Base-by-base conservation (phyloP, 2,113 vertebrate species). In the Toxotes jaculatrix region DNA sequence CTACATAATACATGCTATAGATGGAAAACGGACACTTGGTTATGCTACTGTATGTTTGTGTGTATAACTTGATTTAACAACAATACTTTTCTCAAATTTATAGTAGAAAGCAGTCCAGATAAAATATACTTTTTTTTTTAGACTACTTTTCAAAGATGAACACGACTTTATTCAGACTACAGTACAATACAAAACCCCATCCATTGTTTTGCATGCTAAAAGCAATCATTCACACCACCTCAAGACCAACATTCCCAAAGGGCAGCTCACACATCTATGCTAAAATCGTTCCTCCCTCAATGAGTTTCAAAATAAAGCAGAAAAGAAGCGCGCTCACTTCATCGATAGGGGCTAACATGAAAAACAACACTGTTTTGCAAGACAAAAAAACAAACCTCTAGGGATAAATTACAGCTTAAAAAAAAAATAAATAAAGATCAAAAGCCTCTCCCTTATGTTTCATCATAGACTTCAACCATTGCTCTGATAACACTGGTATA, bases 211-310 rank as follows among this genome's bases (percentile, higher is more conserved):
- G 23, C 38, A 66, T 8, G 12, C 17, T 27, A 2, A 49, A 51
- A 78, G 32, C 43, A 51, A 78, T 32, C 31, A 61, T 53, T n/a
- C 59, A 16, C 74, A 55, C 51, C 62, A 38, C 13, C 10, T 36
- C 7, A 31, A 31, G 34, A 9, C 10, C 60, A 53, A 10, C n/a
- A 31, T 14, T 42, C 55, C 42, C 65, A 61, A 42, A n/a, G 27
- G 34, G 36, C 14, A 65, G 64, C 40, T 47, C 27, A 17, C 53
- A 36, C 2, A 5, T 49, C 74, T 43, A 34, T 27, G 9, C 34
- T 7, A 16, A 13, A 56, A 65, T 43, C 6, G 49, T 49, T 69
- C n/a, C 56, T 62, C 45, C 9, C 19, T 43, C 23, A 45, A 4
- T 45, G 3, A 27, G 12, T 40, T 34, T 34, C 4, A 40, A 13